These are phyloP conservation scores for Sebastiscus tertius DNA, from an alignment of 2,797 vertebrate genomes.

Conservation along the genomic window DNA sequence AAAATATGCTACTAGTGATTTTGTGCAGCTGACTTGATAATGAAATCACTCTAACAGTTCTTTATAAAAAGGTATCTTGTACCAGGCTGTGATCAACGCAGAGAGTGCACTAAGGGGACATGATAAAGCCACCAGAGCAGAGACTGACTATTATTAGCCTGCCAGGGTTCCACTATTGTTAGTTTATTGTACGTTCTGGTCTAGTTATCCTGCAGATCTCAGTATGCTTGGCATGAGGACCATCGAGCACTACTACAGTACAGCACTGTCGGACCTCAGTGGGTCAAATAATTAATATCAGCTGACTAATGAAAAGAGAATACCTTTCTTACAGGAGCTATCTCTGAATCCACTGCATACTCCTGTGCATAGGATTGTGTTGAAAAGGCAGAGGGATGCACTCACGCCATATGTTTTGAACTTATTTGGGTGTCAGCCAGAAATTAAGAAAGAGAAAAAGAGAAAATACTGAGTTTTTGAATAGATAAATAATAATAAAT, in stretches of 20 bases:
- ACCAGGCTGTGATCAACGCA: neutral
- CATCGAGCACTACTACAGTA: constrained; percentile 11
- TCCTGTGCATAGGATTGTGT: neutral
- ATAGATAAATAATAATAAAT: no score
- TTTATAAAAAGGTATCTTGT: constrained; percentile 7
- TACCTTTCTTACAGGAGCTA: neutral
- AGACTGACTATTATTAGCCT: constrained; percentile 57
- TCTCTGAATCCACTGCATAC: neutral
- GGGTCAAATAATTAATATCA: neutral
- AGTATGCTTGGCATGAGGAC: constrained; percentile 34
- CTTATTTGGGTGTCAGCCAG: neutral
- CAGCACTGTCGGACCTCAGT: neutral
- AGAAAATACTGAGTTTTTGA: neutral
- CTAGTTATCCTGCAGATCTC: constrained; percentile 48
- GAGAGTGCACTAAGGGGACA: constrained; percentile 20
- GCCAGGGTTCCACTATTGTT: constrained; percentile 40
- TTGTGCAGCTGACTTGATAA: neutral
- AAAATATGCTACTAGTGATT: neutral
- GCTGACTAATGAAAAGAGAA: constrained; percentile 2
- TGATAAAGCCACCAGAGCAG: constrained; percentile 38
- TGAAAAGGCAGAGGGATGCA: neutral
- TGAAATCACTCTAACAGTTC: constrained; percentile 9
- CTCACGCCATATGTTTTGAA: neutral
- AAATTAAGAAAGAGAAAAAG: neutral
- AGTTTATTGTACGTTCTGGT: constrained; percentile 55